phyloP scores from a whole-genome alignment of 2,113 vertebrate genomes.

The Progne subis region DNA sequence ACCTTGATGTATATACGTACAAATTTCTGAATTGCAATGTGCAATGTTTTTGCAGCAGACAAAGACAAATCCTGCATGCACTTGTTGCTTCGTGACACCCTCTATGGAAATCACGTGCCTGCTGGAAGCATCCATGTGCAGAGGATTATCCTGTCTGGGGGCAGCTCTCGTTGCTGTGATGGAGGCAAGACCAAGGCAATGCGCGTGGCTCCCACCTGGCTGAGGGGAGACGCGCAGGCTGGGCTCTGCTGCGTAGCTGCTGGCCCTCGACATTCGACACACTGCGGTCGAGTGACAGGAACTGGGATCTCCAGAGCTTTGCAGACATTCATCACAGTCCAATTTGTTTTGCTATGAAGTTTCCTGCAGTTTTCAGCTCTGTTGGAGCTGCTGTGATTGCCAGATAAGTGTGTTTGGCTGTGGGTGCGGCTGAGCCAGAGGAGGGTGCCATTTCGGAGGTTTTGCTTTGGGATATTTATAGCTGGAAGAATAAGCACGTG shows the following conservation, averaged over 20 bases:
- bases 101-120: not conserved
- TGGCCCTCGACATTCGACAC: conserved; percentile 9
- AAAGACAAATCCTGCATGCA: not conserved
- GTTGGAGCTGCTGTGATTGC: not conserved
- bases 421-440: conserved; percentile 1
- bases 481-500: conserved; percentile 33
- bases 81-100: not conserved
- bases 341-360: conserved; percentile 36
- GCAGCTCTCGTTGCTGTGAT: not conserved
- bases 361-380: conserved; percentile 45
- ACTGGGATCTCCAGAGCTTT: conserved; percentile 33
- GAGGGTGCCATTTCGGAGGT: conserved; percentile 48
- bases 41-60: not conserved
- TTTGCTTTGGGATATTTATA: conserved; percentile 61
- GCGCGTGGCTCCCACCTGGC: not conserved
- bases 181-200: not conserved
- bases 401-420: conserved; percentile 39
- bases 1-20: not conserved
- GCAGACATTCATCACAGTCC: not conserved
- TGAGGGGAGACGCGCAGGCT: not conserved
- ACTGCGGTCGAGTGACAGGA: not conserved
- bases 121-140: not conserved
- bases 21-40: not conserved
- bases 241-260: not conserved
- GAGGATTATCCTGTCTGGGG: not conserved